These are phyloP conservation scores for Dipodomys spectabilis DNA, from an alignment of 2,113 vertebrate species.

Conservation along the genomic window DNA sequence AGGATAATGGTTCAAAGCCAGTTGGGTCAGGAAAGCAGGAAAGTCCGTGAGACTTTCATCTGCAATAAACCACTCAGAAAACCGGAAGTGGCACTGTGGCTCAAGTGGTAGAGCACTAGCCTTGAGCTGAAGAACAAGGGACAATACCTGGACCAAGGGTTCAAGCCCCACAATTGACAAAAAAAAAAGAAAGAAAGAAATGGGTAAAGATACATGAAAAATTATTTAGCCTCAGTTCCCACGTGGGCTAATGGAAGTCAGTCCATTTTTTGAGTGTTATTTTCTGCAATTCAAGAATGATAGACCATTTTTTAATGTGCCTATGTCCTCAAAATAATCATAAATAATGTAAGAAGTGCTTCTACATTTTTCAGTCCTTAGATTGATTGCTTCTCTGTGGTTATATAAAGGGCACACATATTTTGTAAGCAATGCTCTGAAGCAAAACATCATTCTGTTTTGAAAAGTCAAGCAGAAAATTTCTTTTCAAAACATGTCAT, in stretches of 20 bases:
- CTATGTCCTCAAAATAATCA: neutral
- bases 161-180: too few species aligned
- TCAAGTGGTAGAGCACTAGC: too few species aligned
- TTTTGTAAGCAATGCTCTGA: neutral
- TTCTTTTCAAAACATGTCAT: neutral
- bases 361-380: neutral
- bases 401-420: too few species aligned
- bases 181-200: neutral
- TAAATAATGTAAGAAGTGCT: neutral
- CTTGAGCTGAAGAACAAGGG: too few species aligned
- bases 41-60: too few species aligned
- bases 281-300: conserved; percentile 5
- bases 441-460: conserved; percentile 8
- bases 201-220: neutral
- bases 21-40: too few species aligned
- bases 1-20: too few species aligned
- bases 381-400: neutral
- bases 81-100: too few species aligned
- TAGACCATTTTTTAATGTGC: neutral
- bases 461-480: conserved; percentile 1
- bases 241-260: neutral
- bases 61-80: too few species aligned
- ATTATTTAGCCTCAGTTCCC: conserved; percentile 12
- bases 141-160: too few species aligned
- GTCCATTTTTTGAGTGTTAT: neutral